Evolutionary conservation across 64 coral and sea anemone genomes (phyloP).

Genomic region (Porites australiensis): DNA sequence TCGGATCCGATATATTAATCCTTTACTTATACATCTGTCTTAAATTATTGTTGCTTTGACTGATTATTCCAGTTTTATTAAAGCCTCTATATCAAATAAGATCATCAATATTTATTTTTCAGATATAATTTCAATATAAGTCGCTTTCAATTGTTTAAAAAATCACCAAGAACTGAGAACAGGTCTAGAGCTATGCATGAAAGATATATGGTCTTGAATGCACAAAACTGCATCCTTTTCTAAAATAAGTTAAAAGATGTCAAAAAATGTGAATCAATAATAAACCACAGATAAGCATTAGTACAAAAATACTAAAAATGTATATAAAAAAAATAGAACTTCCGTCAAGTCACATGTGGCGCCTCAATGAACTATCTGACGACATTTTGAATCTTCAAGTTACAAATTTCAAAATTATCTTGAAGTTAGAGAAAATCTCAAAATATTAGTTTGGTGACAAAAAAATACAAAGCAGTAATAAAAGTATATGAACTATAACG

Average conservation of each 20-base stretch:
- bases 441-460: too few relatives aligned
- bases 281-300: background rate
- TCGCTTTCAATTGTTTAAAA: background rate
- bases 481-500: too few relatives aligned
- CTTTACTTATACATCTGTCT: background rate
- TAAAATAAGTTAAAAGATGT: background rate
- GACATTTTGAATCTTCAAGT: too few relatives aligned
- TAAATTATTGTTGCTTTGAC: background rate
- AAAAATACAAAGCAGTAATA: too few relatives aligned
- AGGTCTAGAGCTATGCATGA: background rate
- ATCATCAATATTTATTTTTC: background rate
- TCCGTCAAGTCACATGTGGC: too few relatives aligned
- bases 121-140: background rate
- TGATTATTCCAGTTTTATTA: constrained; percentile 7
- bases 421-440: too few relatives aligned
- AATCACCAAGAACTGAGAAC: too few relatives aligned
- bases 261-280: background rate
- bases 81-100: background rate
- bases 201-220: constrained; percentile 56
- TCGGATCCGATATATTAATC: background rate
- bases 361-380: background rate
- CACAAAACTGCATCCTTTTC: background rate
- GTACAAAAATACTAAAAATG: background rate
- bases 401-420: too few relatives aligned
- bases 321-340: background rate